Base-by-base conservation (phyloP, 2,888 invertebrate species). In the Holacanthella duospinosa region DNA sequence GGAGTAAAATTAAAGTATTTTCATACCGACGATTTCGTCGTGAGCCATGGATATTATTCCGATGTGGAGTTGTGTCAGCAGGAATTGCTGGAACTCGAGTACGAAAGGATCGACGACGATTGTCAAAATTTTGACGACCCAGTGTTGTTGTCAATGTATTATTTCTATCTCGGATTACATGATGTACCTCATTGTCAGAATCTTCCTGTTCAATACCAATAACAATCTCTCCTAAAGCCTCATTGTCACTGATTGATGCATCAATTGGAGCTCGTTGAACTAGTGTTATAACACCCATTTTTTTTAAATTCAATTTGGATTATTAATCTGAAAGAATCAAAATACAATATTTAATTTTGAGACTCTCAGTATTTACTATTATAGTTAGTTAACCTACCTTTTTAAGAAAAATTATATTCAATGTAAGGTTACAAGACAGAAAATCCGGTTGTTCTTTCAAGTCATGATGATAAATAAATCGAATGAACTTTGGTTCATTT, bases 21-120 rank as follows among this genome's bases (percentile, higher is more conserved):
- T 68, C 68, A 55, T 66, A 68, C 1, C 68, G 66, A 12, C 66
- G 62, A 25, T 58, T 59, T 59, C 66, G 64, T 25, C 63, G 64
- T n/a, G 68, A 61, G 4, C 68, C 66, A 48, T 61, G 54, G 4
- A 36, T 48, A 21, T 36, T 61, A 36, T 53, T 61, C 0, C 64
- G 64, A 1, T 48, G 63, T 28, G 64, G 63, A 21, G 60, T 60
- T 3, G 66, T 63, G 43, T 65, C 65, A 6, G 36, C 55, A n/a
- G 68, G 68, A 36, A 67, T 61, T 19, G 68, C 68, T 36, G 68
- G 66, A 55, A 55, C 60, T 27, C 68, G 54, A 25, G 57, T 57
- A 28, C 65, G 56, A n/a, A 57, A 44, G 29, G 60, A 16, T n/a
- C 63, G 29, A 1, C 59, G 55, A 29, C 54, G 12, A 21, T n/a